phyloP scores from a whole-genome alignment of 2,797 vertebrate species.

The Somateria mollissima region DNA sequence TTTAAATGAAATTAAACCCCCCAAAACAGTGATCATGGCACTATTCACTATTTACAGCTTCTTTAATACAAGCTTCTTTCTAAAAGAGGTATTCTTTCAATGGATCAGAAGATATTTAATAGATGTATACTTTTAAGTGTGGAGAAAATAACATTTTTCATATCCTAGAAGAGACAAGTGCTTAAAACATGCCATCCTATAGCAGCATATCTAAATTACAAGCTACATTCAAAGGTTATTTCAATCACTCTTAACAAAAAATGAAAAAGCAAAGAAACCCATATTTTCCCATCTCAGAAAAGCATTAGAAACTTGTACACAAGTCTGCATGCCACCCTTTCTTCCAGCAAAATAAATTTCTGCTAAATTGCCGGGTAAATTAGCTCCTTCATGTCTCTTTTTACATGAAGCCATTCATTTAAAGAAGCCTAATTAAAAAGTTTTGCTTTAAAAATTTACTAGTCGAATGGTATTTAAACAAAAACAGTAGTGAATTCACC shows the following conservation, averaged over 20 bases:
- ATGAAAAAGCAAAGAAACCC: neutral
- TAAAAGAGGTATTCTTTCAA: neutral
- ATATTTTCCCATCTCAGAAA: neutral
- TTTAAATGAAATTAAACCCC: neutral
- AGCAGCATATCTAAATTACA: constrained; percentile 9
- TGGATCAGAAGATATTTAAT: neutral
- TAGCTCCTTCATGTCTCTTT: neutral
- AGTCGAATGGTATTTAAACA: neutral
- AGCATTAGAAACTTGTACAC: constrained; percentile 23
- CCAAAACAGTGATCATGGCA: neutral
- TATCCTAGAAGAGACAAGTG: neutral
- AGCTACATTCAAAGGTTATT: constrained; percentile 38
- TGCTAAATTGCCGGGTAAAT: neutral
- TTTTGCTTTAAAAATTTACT: neutral
- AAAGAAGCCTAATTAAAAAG: neutral
- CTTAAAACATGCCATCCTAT: constrained; percentile 60
- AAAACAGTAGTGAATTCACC: neutral
- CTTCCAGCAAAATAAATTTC: constrained; percentile 23
- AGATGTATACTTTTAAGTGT: neutral
- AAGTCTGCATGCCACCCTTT: constrained; percentile 37
- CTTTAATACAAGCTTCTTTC: neutral
- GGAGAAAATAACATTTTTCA: neutral
- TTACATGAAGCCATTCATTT: neutral
- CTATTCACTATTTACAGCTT: neutral
- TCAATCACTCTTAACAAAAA: neutral